Evolutionary conservation across 2,113 vertebrate species (phyloP), one percentile per base, ranked within the genome.

Genomic region (Gopherus flavomarginatus): DNA sequence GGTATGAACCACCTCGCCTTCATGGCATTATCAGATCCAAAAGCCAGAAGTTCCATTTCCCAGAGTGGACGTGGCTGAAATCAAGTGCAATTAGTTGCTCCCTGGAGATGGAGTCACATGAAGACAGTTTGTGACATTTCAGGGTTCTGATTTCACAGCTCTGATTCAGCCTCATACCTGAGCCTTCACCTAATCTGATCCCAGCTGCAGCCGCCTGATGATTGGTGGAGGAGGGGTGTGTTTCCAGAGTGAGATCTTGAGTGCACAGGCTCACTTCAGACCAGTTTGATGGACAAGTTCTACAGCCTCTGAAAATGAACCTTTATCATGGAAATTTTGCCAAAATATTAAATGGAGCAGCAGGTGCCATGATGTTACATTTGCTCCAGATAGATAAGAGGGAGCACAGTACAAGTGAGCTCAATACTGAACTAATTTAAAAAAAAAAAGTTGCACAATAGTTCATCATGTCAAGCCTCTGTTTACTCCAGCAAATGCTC

Each of bases 261-360:
- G 85, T 54, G 72, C 88, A 59, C 2, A 56, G 38, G 29, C 47
- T 88, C 85, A 87, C 52, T 5, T 57, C 79, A 44, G 19, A n/a
- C 62, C 9, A 31, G 2, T 77, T 69, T 87, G 83, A 83, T 79
- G 88, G 82, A 16, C 9, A 49, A 80, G 72, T 50, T 38, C 86
- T 35, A 16, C 0, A 59, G 35, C 19, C 56, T 84, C 27, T 0
- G 0, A 81, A 89, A 81, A 56, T 8, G 29, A 77, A 75, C 69
- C 92, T 78, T 85, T 86, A 44, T 85, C 82, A 90, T 87, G 24
- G 5, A 4, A 0, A 2, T 88, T 26, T 24, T 44, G 75, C 24
- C 4, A 84, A 77, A 72, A 57, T 69, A 84, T 12, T 75, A 52
- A 95, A 21, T 83, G 49, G 35, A 90, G 88, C 5, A 87, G 62